phyloP scores from a whole-genome alignment of 2,797 vertebrate genomes.

The Ciconia nigra region DNA sequence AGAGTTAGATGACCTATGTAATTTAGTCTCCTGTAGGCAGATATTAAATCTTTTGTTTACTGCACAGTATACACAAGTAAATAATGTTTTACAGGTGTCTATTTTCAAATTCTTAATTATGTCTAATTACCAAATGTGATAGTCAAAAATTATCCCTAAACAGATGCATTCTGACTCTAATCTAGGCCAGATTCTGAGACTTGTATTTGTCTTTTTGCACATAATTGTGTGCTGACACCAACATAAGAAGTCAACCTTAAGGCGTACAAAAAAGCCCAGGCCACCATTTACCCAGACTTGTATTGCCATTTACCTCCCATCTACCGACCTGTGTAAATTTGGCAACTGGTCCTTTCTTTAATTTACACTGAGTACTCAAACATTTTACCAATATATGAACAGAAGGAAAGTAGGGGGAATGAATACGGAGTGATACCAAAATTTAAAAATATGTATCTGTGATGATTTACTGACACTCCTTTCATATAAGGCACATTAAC shows the following conservation, averaged over 20 bases:
- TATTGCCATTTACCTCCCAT: background rate
- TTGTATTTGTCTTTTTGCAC: background rate
- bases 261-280: background rate
- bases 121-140: background rate
- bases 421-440: background rate
- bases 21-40: background rate
- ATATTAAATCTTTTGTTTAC: background rate
- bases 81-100: background rate
- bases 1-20: background rate
- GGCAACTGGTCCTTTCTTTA: background rate
- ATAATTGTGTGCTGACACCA: background rate
- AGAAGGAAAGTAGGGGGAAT: background rate
- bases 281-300: background rate
- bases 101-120: background rate
- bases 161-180: background rate
- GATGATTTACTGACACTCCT: background rate
- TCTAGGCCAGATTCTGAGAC: background rate
- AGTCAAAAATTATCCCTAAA: background rate
- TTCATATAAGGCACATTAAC: slow-evolving; percentile 23
- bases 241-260: background rate
- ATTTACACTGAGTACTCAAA: background rate
- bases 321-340: background rate
- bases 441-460: background rate
- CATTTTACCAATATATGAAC: background rate
- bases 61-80: background rate